Evolutionary conservation across 2,113 vertebrate species (phyloP).

Genomic region (Spea multiplicata): DNA sequence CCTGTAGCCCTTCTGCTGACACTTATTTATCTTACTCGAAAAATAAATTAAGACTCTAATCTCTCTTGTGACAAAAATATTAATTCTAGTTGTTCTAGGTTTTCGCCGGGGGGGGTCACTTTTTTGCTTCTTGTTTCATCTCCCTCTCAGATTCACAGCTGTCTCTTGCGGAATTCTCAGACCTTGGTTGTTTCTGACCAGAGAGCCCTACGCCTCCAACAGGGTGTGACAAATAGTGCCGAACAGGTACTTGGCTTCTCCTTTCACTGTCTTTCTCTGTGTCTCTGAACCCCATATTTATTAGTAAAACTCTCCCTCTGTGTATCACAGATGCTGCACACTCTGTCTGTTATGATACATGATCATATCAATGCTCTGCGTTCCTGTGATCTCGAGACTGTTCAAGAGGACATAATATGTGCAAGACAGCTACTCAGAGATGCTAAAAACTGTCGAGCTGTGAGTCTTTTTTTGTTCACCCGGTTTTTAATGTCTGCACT

Average conservation of each 20-base stretch:
- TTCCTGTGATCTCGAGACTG: conserved; percentile 67
- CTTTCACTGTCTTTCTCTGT: background rate
- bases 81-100: too few species aligned
- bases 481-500: background rate
- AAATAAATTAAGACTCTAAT: background rate
- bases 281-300: background rate
- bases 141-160: conserved; percentile 80
- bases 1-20: background rate
- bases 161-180: conserved; percentile 86
- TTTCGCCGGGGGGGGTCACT: too few species aligned
- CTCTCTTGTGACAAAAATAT: background rate
- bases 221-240: conserved; percentile 86
- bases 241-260: conserved; percentile 72
- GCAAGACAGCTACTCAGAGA: conserved; percentile 85
- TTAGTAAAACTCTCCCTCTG: background rate
- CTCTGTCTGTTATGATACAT: conserved; percentile 81
- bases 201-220: conserved; percentile 86
- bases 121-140: too few species aligned
- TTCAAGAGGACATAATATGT: conserved; percentile 76
- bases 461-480: background rate
- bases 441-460: conserved; percentile 79
- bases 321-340: conserved; percentile 73
- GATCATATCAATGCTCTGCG: conserved; percentile 81
- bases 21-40: background rate
- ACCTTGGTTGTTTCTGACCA: conserved; percentile 84